Conservation (phyloP, 2,888 invertebrate genomes). For the Nyleta sp. region DNA sequence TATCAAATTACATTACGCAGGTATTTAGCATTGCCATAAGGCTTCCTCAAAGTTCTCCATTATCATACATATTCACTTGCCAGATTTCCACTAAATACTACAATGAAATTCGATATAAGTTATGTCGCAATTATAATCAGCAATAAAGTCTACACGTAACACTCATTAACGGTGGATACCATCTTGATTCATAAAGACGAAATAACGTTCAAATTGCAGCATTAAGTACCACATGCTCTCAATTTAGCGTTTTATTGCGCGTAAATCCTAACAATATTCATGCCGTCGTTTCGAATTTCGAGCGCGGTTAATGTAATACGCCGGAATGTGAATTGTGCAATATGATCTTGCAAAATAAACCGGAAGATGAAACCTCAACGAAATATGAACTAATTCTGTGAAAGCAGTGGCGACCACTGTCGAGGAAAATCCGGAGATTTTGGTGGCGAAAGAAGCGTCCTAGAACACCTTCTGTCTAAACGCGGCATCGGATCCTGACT, state of each 20-base stretch:
- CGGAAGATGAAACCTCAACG: too few species aligned
- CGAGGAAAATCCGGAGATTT: slow-evolving; percentile 22
- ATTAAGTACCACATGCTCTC: too few species aligned
- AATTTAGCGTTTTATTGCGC: too few species aligned
- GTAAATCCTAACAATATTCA: too few species aligned
- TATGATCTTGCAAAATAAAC: too few species aligned
- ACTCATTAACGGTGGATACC: neutral
- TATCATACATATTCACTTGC: slow-evolving; percentile 5
- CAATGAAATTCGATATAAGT: slow-evolving; percentile 3
- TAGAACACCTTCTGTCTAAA: neutral
- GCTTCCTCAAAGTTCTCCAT: slow-evolving; percentile 1
- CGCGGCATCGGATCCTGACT: slow-evolving; percentile 7
- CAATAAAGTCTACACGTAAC: neutral
- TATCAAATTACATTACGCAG: neutral
- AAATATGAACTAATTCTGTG: slow-evolving; percentile 11
- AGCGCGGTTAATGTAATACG: too few species aligned
- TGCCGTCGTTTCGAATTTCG: too few species aligned
- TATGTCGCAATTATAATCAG: slow-evolving; percentile 6
- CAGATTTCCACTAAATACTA: neutral
- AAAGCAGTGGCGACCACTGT: neutral
- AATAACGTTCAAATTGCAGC: too few species aligned
- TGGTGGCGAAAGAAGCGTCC: slow-evolving; percentile 19
- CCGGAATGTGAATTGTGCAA: too few species aligned
- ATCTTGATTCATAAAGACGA: neutral
- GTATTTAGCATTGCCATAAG: slow-evolving; percentile 3